A percentile compares a stretch with the other conserved stretches of the same genome.
Evolutionary conservation across 2,113 vertebrate species (phyloP).

Genomic region (Microcebus tavaratra): DNA sequence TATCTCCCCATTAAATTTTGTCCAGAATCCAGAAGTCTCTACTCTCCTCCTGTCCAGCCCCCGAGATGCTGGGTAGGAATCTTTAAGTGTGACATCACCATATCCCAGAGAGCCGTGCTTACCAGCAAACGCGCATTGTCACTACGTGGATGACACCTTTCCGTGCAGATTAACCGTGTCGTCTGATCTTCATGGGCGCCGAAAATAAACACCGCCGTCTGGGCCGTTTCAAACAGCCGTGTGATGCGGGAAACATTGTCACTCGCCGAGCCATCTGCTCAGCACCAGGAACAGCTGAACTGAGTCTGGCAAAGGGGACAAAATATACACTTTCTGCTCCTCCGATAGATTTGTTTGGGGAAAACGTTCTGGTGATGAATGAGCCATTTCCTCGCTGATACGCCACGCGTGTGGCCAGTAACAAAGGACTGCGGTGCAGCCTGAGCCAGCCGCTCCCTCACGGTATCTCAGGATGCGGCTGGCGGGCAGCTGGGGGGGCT

Average conservation of each 20-base stretch:
- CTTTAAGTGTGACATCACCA: neutral
- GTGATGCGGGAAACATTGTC: rapidly evolving
- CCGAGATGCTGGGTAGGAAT: rapidly evolving
- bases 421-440: neutral
- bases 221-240: neutral
- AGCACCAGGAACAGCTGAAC: neutral
- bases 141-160: neutral
- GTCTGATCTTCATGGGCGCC: neutral
- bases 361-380: slow-evolving; percentile 45
- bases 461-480: neutral
- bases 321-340: rapidly evolving
- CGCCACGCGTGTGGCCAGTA: neutral
- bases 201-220: neutral
- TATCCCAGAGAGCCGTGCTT: rapidly evolving
- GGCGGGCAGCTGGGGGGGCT: neutral
- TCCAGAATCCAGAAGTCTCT: no score
- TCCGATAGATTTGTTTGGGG: slow-evolving; percentile 58
- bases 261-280: slow-evolving; percentile 40
- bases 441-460: neutral
- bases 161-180: neutral
- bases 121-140: neutral
- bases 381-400: slow-evolving; percentile 52
- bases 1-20: neutral
- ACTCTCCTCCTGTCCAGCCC: no score
- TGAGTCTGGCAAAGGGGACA: rapidly evolving